These are phyloP conservation scores for Protophormia terraenovae DNA, from an alignment of 2,888 invertebrate species.

Conservation along the genomic window DNA sequence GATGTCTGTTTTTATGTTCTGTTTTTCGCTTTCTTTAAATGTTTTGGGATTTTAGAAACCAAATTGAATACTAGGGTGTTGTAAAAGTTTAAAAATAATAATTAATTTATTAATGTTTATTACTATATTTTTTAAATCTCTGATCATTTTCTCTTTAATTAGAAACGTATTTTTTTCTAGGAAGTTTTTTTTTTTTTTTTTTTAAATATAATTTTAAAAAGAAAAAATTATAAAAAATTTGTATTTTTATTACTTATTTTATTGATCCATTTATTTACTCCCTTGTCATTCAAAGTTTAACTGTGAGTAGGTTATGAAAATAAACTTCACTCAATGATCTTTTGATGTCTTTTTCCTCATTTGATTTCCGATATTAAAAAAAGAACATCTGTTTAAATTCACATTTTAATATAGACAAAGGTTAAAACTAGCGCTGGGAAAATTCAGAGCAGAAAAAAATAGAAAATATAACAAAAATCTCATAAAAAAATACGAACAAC, in stretches of 20 bases:
- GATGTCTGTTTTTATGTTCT: background rate
- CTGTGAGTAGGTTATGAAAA: background rate
- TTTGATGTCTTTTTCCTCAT: background rate
- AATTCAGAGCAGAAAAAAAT: background rate
- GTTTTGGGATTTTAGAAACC: background rate
- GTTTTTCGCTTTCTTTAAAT: background rate
- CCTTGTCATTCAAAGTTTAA: conserved; percentile 31
- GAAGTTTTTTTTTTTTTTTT: too few species aligned
- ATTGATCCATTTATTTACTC: background rate
- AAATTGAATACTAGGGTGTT: background rate
- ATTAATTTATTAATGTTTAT: too few species aligned
- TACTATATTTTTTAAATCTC: too few species aligned
- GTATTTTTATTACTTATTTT: conserved; percentile 9
- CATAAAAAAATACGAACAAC: background rate
- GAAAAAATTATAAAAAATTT: too few species aligned
- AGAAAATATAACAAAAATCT: background rate
- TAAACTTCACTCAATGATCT: background rate
- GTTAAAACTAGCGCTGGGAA: conserved; percentile 8
- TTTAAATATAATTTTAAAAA: too few species aligned
- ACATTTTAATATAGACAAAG: background rate
- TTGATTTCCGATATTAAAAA: background rate
- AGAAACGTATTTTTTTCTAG: too few species aligned
- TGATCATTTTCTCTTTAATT: too few species aligned
- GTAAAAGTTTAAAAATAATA: background rate
- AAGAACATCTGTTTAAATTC: background rate